A percentile compares a stretch with the other conserved stretches of the same genome.
phyloP scores from a whole-genome alignment of 2,888 invertebrate species.

The Cistogaster globosa region DNA sequence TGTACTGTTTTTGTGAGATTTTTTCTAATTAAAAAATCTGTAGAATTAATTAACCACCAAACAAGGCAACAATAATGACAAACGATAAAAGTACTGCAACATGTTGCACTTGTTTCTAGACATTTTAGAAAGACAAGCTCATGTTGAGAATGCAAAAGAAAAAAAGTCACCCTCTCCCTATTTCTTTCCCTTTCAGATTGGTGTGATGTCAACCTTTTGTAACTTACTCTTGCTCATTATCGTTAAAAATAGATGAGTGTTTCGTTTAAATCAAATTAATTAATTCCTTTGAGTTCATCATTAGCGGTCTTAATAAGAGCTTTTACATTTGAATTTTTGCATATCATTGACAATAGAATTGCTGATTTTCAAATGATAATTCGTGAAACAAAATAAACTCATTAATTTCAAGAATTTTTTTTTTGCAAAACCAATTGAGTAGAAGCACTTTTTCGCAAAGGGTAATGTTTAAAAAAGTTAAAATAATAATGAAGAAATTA shows the following conservation, averaged over 20 bases:
- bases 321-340: conserved; percentile 13
- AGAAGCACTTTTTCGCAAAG: no score
- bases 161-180: not conserved
- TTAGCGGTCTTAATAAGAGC: conserved; percentile 22
- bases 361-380: conserved; percentile 40
- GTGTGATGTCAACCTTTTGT: conserved; percentile 5
- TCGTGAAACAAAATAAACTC: not conserved
- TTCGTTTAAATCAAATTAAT: conserved; percentile 10
- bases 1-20: conserved; percentile 63
- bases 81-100: conserved; percentile 24
- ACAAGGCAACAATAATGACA: conserved; percentile 35
- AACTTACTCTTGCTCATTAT: conserved; percentile 17
- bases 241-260: conserved; percentile 17
- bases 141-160: not conserved
- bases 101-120: conserved; percentile 63
- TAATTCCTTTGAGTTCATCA: conserved; percentile 53
- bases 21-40: conserved; percentile 65
- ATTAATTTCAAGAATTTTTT: not conserved
- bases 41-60: conserved; percentile 67
- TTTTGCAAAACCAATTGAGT: not conserved
- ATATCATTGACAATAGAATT: conserved; percentile 48
- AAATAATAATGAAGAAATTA: no score
- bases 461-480: no score
- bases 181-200: not conserved
- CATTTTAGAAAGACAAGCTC: conserved; percentile 27